phyloP scores from a whole-genome alignment of 2,888 invertebrate species.

The Platerodrilus igneus region DNA sequence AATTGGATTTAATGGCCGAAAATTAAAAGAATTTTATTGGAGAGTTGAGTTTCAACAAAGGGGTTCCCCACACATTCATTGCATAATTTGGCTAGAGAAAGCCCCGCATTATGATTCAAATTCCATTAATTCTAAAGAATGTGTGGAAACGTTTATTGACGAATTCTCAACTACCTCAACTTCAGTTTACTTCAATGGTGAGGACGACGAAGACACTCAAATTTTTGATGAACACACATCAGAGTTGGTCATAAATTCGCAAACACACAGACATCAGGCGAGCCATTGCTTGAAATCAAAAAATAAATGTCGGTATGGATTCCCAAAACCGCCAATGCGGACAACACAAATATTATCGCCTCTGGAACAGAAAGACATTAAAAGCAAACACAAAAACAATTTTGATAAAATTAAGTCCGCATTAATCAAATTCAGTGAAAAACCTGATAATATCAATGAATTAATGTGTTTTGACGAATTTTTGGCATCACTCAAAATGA shows the following conservation, averaged over 20 bases:
- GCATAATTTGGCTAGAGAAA: not conserved
- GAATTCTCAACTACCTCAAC: not conserved
- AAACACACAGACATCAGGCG: slow-evolving; percentile 1
- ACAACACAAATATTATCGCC: too few relatives aligned
- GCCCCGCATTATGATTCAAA: slow-evolving; percentile 2
- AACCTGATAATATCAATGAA: slow-evolving; percentile 1
- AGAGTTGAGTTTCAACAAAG: slow-evolving; percentile 5
- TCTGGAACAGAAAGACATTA: not conserved
- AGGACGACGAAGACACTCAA: not conserved
- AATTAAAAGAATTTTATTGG: not conserved
- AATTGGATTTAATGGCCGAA: not conserved
- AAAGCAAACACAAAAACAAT: not conserved
- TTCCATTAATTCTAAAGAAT: not conserved
- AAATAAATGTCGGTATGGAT: slow-evolving; percentile 4
- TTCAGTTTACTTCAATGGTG: not conserved
- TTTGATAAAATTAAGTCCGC: not conserved
- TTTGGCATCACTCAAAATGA: slow-evolving; percentile 1
- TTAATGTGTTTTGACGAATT: slow-evolving; percentile 4
- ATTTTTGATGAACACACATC: not conserved
- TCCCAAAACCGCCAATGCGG: too few relatives aligned
- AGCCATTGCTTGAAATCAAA: slow-evolving; percentile 1
- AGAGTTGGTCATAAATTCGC: too few relatives aligned
- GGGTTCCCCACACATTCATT: slow-evolving; percentile 1
- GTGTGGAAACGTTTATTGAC: slow-evolving; percentile 1
- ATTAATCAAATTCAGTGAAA: not conserved